Evolutionary conservation across 2,888 invertebrate genomes (phyloP).

Genomic region (Amblyjoppa proteus): DNA sequence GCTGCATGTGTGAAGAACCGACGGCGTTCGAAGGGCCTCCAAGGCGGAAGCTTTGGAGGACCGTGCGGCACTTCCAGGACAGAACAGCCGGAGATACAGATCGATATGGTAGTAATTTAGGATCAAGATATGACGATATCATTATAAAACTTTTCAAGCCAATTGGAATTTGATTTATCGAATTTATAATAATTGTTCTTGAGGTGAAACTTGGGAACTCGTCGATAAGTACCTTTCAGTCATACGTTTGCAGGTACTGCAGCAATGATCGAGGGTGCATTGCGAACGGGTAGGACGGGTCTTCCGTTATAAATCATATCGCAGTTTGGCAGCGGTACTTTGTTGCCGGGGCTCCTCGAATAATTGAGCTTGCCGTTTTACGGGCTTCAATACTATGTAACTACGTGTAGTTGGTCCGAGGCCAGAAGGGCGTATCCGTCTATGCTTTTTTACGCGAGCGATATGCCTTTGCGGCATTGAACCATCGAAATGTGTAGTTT

Average conservation of each 20-base stretch:
- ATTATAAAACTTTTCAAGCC: constrained; percentile 1
- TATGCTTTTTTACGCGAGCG: neutral
- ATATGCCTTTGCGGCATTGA: neutral
- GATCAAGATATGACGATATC: neutral
- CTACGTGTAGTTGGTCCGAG: constrained; percentile 2
- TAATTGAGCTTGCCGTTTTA: constrained; percentile 66
- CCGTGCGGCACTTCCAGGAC: constrained; percentile 20
- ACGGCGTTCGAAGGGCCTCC: constrained; percentile 50
- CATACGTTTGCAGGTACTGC: constrained; percentile 3
- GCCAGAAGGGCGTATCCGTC: neutral
- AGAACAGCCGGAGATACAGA: constrained; percentile 27
- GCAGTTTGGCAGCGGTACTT: constrained; percentile 52
- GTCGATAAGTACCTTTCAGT: constrained; percentile 4
- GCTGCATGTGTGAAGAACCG: constrained; percentile 53
- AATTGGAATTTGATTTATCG: neutral
- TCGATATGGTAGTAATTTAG: constrained; percentile 23
- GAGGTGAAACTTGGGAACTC: constrained; percentile 37
- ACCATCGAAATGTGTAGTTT: constrained; percentile 37
- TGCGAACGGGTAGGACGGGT: neutral
- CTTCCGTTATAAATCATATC: constrained; percentile 46
- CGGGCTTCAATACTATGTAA: constrained; percentile 31
- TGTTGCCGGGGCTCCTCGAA: constrained; percentile 52
- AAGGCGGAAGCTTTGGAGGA: constrained; percentile 44
- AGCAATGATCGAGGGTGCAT: constrained; percentile 35
- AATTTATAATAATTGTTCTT: constrained; percentile 21